Evolutionary conservation across 2,797 vertebrate genomes (phyloP).

Genomic region (Sphaeramia orbicularis): DNA sequence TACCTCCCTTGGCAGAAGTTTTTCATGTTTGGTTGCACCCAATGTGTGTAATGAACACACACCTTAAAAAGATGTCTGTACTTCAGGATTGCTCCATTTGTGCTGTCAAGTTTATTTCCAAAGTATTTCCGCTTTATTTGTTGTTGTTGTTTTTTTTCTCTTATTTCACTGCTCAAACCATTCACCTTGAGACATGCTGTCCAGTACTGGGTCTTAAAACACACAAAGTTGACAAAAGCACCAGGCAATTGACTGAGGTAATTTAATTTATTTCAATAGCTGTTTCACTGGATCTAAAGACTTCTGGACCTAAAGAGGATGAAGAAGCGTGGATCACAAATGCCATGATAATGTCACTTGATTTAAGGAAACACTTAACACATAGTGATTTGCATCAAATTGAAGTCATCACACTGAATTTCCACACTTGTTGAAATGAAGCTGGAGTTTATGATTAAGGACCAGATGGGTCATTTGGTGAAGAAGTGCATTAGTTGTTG

Average conservation of each 20-base stretch:
- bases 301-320: constrained; percentile 6
- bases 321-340: constrained; percentile 15
- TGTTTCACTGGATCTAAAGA: constrained; percentile 14
- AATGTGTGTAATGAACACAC: constrained; percentile 35
- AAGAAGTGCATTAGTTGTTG: background rate
- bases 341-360: constrained; percentile 35
- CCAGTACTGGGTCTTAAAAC: constrained; percentile 10
- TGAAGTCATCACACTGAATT: constrained; percentile 34
- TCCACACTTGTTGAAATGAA: constrained; percentile 9
- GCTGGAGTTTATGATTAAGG: constrained; percentile 4
- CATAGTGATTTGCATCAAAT: constrained; percentile 26
- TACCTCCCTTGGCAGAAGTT: constrained; percentile 31
- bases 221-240: constrained; percentile 9
- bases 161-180: background rate
- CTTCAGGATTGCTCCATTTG: constrained; percentile 10
- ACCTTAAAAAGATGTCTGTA: constrained; percentile 32
- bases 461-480: constrained; percentile 9
- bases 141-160: background rate
- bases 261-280: constrained; percentile 22
- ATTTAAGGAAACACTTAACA: constrained; percentile 32
- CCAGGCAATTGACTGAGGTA: background rate
- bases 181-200: constrained; percentile 30
- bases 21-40: constrained; percentile 47
- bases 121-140: constrained; percentile 23
- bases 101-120: constrained; percentile 28